Conservation (phyloP, 2,113 vertebrate genomes). For the Acanthochromis polyacanthus region DNA sequence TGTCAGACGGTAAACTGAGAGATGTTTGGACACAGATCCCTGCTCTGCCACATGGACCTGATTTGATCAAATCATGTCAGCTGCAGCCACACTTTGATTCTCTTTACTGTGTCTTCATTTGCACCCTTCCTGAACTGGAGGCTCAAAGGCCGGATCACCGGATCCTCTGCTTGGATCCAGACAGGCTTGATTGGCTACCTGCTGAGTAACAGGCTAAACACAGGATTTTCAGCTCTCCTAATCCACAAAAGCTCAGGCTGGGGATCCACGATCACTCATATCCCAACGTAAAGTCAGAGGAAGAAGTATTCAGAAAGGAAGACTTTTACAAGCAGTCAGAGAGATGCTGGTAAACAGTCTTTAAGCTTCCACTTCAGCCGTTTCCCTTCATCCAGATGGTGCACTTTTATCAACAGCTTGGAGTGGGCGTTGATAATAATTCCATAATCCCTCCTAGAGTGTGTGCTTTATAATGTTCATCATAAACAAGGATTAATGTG, state of each 20-base stretch:
- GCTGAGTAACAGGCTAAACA: conserved; percentile 28
- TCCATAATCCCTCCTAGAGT: conserved; percentile 58
- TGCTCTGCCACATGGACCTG: too few species aligned
- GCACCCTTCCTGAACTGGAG: neutral
- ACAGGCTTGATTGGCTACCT: conserved; percentile 47
- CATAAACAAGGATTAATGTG: conserved; percentile 14
- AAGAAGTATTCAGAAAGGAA: neutral
- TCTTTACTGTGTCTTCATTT: neutral
- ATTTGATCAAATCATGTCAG: too few species aligned
- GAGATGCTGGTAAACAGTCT: conserved; percentile 44
- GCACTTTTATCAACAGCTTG: conserved; percentile 42
- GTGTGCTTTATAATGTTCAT: conserved; percentile 52
- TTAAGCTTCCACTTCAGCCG: conserved; percentile 43
- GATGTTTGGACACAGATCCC: too few species aligned
- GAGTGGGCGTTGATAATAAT: conserved; percentile 59
- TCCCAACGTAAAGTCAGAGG: neutral
- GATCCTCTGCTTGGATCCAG: conserved; percentile 38
- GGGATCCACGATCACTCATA: conserved; percentile 4
- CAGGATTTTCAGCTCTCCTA: conserved; percentile 32
- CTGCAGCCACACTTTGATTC: too few species aligned
- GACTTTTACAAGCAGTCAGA: neutral
- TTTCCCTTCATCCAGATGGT: conserved; percentile 64
- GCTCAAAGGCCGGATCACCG: conserved; percentile 5
- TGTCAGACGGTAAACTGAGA: neutral
- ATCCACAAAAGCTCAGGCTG: neutral